phyloP scores from a whole-genome alignment of 2,797 vertebrate species.

The Macropus fuliginosus region DNA sequence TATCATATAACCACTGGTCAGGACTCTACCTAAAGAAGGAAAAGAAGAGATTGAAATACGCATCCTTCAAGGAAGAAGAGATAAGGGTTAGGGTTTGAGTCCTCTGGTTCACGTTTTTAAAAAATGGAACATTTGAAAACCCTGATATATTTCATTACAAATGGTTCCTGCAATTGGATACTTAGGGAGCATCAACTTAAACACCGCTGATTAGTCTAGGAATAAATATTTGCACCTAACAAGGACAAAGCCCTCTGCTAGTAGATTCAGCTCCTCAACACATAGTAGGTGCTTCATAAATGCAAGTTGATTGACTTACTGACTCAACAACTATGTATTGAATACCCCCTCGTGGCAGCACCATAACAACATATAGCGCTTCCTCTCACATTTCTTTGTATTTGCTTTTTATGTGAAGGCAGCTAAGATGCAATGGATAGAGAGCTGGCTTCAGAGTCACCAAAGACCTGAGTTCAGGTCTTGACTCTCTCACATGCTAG shows the following conservation, averaged over 20 bases:
- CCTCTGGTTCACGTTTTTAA: background rate
- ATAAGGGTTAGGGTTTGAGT: rapidly evolving
- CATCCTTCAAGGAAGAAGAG: background rate
- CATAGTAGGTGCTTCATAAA: background rate
- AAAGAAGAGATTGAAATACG: background rate
- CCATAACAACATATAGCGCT: background rate
- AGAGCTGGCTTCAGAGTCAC: background rate
- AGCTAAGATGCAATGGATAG: background rate
- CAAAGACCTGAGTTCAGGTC: background rate
- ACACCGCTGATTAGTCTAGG: background rate
- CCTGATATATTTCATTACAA: background rate
- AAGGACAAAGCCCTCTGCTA: background rate
- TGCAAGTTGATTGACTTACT: background rate
- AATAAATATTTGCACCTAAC: background rate
- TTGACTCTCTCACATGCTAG: background rate
- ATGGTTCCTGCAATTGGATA: background rate
- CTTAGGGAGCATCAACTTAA: background rate
- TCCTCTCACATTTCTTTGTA: background rate
- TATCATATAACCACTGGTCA: conserved; percentile 56
- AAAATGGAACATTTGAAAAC: background rate
- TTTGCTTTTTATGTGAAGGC: background rate
- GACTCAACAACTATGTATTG: background rate
- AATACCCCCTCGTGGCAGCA: background rate
- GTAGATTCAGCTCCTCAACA: background rate
- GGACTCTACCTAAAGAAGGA: background rate